Evolutionary conservation across 1,140 invertebrate species (phyloP).

Genomic region (Drosophila rhopaloa): DNA sequence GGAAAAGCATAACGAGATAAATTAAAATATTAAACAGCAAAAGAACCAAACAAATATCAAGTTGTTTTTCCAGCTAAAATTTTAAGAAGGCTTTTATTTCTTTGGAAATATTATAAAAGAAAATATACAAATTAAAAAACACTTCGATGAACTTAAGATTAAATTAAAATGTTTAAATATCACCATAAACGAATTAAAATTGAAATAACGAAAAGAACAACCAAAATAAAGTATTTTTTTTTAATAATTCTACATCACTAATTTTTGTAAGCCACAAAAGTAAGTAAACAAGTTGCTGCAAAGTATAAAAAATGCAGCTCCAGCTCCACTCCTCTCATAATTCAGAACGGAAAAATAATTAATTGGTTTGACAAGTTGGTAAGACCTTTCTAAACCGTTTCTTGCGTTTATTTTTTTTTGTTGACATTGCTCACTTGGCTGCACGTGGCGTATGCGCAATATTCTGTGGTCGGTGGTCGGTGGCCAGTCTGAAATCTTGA

Average conservation of each 20-base stretch:
- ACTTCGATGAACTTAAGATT: too few relatives aligned
- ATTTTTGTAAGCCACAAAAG: neutral
- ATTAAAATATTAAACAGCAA: slow-evolving; percentile 1
- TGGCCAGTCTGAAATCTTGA: slow-evolving; percentile 15
- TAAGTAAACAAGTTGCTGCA: neutral
- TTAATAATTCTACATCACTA: neutral
- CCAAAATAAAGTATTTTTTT: too few relatives aligned
- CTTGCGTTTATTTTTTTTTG: neutral
- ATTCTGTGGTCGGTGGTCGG: slow-evolving; percentile 18
- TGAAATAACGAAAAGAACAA: too few relatives aligned
- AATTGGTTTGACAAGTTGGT: slow-evolving; percentile 21
- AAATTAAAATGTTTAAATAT: too few relatives aligned
- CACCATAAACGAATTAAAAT: too few relatives aligned
- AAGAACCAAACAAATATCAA: neutral
- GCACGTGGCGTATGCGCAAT: slow-evolving; percentile 49
- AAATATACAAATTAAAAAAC: too few relatives aligned
- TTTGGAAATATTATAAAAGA: too few relatives aligned
- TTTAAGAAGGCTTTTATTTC: too few relatives aligned
- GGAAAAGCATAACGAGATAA: slow-evolving; percentile 14
- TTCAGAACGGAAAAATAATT: slow-evolving; percentile 3
- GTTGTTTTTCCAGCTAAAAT: too few relatives aligned
- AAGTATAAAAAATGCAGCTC: neutral
- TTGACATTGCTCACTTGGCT: slow-evolving; percentile 30
- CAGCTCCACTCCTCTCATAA: slow-evolving; percentile 3
- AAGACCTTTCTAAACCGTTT: slow-evolving; percentile 36